Conservation (phyloP, 2,113 vertebrate species). For the Sphyrna mokarran region DNA sequence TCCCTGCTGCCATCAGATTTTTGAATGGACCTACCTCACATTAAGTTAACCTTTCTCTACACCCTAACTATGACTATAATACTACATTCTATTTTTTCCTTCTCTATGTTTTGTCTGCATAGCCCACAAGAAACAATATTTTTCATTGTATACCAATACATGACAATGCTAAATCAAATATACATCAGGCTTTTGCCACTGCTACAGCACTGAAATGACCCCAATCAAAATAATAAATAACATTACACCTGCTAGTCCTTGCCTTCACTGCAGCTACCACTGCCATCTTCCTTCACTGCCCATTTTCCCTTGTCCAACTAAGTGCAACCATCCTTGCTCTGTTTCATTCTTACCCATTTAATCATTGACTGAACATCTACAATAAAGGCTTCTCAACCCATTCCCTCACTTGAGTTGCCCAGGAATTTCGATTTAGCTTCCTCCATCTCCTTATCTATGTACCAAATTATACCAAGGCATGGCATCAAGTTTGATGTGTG, state of each 20-base stretch:
- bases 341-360: not conserved
- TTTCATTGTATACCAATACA: too few relatives aligned
- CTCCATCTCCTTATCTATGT: not conserved
- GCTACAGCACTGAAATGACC: not conserved
- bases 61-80: too few relatives aligned
- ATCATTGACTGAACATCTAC: not conserved
- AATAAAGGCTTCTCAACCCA: not conserved
- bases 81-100: too few relatives aligned
- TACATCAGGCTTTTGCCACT: not conserved
- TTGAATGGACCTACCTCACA: too few relatives aligned
- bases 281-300: not conserved
- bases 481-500: not conserved
- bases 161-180: not conserved
- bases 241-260: not conserved
- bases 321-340: not conserved
- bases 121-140: too few relatives aligned
- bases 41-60: too few relatives aligned
- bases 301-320: not conserved
- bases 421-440: not conserved
- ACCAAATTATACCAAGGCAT: not conserved
- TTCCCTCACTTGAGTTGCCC: not conserved
- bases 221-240: not conserved
- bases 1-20: too few relatives aligned
- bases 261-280: not conserved
- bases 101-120: too few relatives aligned